Evolutionary conservation across 2,888 invertebrate genomes (phyloP).

Genomic region (Hemithea aestivaria): DNA sequence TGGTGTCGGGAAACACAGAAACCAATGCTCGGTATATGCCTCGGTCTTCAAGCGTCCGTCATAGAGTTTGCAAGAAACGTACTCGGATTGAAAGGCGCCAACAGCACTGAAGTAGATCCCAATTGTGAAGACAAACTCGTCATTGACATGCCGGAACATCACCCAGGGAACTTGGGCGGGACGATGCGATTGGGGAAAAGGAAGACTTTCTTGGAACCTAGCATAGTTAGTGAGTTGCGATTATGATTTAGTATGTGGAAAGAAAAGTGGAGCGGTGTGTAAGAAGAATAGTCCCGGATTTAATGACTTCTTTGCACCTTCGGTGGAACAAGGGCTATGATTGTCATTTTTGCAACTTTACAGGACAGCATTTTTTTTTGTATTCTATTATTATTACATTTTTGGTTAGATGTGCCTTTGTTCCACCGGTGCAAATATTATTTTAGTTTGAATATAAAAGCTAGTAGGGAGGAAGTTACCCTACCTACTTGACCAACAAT

Average conservation of each 20-base stretch:
- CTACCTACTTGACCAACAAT: too few relatives aligned
- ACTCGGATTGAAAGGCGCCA: conserved; percentile 86
- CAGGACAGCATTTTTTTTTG: too few relatives aligned
- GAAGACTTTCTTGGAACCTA: conserved; percentile 87
- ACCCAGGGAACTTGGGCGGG: conserved; percentile 94
- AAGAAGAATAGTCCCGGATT: too few relatives aligned
- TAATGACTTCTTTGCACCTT: too few relatives aligned
- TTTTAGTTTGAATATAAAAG: too few relatives aligned
- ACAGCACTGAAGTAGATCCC: conserved; percentile 91
- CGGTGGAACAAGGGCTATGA: too few relatives aligned
- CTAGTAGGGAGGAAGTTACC: too few relatives aligned
- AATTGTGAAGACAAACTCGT: conserved; percentile 88
- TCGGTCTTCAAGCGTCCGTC: conserved; percentile 98
- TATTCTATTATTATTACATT: too few relatives aligned
- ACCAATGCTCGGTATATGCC: conserved; percentile 96
- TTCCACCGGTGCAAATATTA: too few relatives aligned
- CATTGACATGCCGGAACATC: conserved; percentile 99
- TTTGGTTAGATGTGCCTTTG: too few relatives aligned
- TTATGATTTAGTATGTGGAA: background rate
- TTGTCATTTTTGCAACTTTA: too few relatives aligned
- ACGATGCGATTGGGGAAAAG: conserved; percentile 99
- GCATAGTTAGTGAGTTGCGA: conserved; percentile 80
- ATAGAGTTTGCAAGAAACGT: conserved; percentile 96
- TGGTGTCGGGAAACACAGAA: conserved; percentile 95
- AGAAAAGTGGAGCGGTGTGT: too few relatives aligned